A percentile compares a stretch with the other conserved stretches of the same genome.
Evolutionary conservation across 2,888 invertebrate genomes (phyloP).

Genomic region (Drosophila macrothrix): DNA sequence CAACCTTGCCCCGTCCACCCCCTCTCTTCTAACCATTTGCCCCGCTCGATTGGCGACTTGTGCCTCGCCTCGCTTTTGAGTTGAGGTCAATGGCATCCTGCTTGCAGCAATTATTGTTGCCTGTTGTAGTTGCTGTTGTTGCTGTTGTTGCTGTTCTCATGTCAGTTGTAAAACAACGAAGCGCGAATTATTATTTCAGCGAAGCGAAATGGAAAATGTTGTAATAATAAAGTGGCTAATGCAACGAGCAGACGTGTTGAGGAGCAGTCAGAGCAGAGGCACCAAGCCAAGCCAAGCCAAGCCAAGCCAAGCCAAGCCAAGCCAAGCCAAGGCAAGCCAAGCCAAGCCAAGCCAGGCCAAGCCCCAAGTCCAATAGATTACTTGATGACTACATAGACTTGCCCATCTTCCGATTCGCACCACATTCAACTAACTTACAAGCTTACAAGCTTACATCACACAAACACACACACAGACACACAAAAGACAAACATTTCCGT

Average conservation of each 20-base stretch:
- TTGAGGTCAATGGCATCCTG: constrained; percentile 61
- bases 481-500: constrained; percentile 71
- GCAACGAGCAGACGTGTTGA: constrained; percentile 38
- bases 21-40: constrained; percentile 8
- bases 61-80: constrained; percentile 26
- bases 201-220: constrained; percentile 78
- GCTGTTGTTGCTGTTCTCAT: constrained; percentile 26
- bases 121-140: constrained; percentile 12
- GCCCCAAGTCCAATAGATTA: constrained; percentile 59
- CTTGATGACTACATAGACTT: constrained; percentile 35
- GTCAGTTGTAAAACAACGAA: constrained; percentile 71
- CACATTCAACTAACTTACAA: constrained; percentile 38
- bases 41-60: constrained; percentile 37
- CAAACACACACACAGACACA: background rate
- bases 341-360: constrained; percentile 56
- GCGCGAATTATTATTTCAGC: constrained; percentile 79
- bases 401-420: constrained; percentile 39
- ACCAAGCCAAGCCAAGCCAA: background rate
- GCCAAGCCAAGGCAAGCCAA: constrained; percentile 17
- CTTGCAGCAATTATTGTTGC: constrained; percentile 40
- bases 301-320: constrained; percentile 28
- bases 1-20: background rate
- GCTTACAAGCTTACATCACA: constrained; percentile 58
- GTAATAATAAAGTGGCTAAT: constrained; percentile 76
- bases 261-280: constrained; percentile 1